Conservation (phyloP, 1,140 invertebrate species). For the Caerostris extrusa region DNA sequence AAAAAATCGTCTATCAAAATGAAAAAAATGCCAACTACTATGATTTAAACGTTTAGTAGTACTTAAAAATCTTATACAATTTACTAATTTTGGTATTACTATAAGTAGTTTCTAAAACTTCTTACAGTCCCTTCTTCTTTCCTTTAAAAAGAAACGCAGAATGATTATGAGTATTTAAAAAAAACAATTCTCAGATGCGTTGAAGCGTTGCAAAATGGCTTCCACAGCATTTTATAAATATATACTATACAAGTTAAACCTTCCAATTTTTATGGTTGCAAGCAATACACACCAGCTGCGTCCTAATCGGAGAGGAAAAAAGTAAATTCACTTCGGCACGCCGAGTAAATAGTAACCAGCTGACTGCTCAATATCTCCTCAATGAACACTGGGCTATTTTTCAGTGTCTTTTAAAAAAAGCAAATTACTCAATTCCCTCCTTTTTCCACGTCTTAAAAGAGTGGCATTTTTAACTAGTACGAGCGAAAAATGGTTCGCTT, state of each 20-base stretch:
- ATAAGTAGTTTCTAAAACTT: too few species aligned
- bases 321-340: neutral
- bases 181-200: neutral
- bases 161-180: neutral
- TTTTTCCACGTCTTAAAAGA: neutral
- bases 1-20: too few species aligned
- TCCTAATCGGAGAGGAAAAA: neutral
- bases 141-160: neutral
- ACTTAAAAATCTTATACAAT: too few species aligned
- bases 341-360: constrained; percentile 14
- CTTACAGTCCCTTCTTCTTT: too few species aligned
- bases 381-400: constrained; percentile 37
- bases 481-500: neutral
- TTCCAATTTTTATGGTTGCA: constrained; percentile 32
- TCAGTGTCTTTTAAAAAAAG: neutral
- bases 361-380: neutral
- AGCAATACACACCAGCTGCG: constrained; percentile 34
- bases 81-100: too few species aligned
- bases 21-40: too few species aligned
- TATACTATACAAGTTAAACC: neutral
- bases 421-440: neutral
- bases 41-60: too few species aligned
- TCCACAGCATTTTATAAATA: neutral
- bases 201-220: neutral
- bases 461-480: neutral